Percentiles rank a stretch among this genome's conserved stretches.
Conservation (phyloP, 2,888 invertebrate species). For the Hesperia comma region DNA sequence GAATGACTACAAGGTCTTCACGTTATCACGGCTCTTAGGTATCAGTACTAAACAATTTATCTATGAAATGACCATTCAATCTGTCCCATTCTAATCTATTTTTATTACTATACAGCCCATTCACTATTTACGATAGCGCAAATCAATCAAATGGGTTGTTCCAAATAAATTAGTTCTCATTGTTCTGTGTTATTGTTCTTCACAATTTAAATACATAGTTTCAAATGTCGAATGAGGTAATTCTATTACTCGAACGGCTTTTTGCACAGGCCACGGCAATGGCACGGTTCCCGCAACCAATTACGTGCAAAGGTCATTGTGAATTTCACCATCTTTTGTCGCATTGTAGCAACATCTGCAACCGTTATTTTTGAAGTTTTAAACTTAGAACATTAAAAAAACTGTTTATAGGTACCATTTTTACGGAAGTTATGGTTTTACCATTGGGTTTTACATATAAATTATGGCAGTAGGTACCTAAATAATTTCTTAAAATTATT, state of each 20-base stretch:
- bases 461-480: too few relatives aligned
- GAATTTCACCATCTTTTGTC: constrained; percentile 47
- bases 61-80: constrained; percentile 6
- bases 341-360: constrained; percentile 34
- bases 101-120: constrained; percentile 1
- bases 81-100: neutral
- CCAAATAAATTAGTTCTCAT: neutral
- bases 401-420: constrained; percentile 18
- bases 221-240: constrained; percentile 23
- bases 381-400: constrained; percentile 16
- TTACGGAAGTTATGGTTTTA: constrained; percentile 11
- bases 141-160: constrained; percentile 1
- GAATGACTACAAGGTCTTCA: too few relatives aligned
- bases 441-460: too few relatives aligned
- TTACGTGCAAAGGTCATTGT: constrained; percentile 59
- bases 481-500: too few relatives aligned
- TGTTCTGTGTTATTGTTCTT: constrained; percentile 2
- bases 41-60: too few relatives aligned
- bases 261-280: constrained; percentile 48
- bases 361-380: constrained; percentile 22
- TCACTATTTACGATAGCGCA: neutral
- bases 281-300: constrained; percentile 58
- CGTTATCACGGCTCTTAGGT: too few relatives aligned
- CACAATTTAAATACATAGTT: constrained; percentile 28
- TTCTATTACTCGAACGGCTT: constrained; percentile 30